phyloP scores from a whole-genome alignment of 2,113 vertebrate species.

The Stegastes partitus region DNA sequence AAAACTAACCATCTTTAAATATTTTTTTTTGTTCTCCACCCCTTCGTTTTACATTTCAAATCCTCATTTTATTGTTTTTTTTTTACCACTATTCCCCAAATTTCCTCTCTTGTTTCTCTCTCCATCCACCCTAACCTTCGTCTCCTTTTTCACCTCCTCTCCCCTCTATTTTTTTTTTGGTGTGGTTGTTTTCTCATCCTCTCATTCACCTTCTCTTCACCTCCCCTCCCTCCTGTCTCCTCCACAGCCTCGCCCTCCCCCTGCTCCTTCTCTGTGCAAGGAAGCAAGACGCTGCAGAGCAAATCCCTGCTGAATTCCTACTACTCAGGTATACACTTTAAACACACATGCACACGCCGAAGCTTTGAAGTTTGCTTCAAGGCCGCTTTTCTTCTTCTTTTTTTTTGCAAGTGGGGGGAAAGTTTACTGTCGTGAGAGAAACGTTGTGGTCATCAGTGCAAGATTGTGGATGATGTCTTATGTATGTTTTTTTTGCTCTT shows the following conservation, averaged over 20 bases:
- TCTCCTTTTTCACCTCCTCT: not conserved
- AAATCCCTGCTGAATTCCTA: slow-evolving; percentile 91
- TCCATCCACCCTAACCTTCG: not conserved
- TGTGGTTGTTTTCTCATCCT: not conserved
- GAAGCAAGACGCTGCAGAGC: slow-evolving; percentile 91
- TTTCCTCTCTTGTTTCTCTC: not conserved
- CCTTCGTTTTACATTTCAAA: not conserved
- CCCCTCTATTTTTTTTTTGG: not conserved
- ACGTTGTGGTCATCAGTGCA: not conserved
- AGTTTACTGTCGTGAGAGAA: not conserved
- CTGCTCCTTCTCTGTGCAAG: slow-evolving; percentile 92
- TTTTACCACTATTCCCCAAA: too few relatives aligned
- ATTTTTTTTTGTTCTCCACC: not conserved
- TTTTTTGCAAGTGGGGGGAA: not conserved
- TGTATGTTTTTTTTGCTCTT: too few relatives aligned
- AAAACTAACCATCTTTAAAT: not conserved
- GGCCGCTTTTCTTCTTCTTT: not conserved
- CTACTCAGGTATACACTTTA: slow-evolving; percentile 84
- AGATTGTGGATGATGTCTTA: not conserved
- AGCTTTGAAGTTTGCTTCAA: slow-evolving; percentile 13
- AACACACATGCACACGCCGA: slow-evolving; percentile 13
- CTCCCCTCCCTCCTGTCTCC: slow-evolving; percentile 65
- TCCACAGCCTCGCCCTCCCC: slow-evolving; percentile 86
- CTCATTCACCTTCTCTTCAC: not conserved
- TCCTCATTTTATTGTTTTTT: not conserved